Evolutionary conservation across 1,140 invertebrate species (phyloP), one percentile per base, ranked within the genome.

Genomic region (Lepidurus apus): DNA sequence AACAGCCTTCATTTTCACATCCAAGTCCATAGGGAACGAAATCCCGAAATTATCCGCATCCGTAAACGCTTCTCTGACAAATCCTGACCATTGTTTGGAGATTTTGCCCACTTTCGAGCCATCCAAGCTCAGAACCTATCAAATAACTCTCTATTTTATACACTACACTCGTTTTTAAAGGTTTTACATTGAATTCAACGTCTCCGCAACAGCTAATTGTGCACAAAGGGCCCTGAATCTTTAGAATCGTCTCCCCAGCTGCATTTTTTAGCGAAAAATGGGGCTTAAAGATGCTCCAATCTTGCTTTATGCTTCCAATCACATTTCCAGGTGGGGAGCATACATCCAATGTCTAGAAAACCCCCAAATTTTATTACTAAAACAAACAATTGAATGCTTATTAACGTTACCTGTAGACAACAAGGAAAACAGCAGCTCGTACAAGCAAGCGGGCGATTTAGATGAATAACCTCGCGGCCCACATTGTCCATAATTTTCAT

Each of bases 161-260:
- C 13, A 10, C 0, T 47, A 53, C 44, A 9, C 21, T 78, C 42
- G 24, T 45, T 26, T 73, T 73, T 24, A 75, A 43, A 42, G 17
- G n/a, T 74, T 76, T 77, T 83, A 90, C 88, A 81, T 90, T 84
- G 84, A 91, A 91, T 81, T 87, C 90, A 2, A 95, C 91, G 83
- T 95, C 91, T 10, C 93, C 93, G 85, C 93, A 95, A 42, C 94
- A 88, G 73, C 89, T 91, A 82, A 89, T 91, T 0, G 92, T 92
- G 85, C 92, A 95, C 65, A 93, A 84, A 0, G 95, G 95, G 7
- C 95, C 95, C 84, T 94, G 91, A 81, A 98, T 93, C 79, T 87
- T 88, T 7, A 97, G 85, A 1, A 96, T 91, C 0, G 89, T 90
- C 76, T 95, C 90, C 34, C 92, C 93, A 9, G 88, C 83, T 3